Evolutionary conservation across 2,888 invertebrate species (phyloP).

Genomic region (Aproaerema taeniolella): DNA sequence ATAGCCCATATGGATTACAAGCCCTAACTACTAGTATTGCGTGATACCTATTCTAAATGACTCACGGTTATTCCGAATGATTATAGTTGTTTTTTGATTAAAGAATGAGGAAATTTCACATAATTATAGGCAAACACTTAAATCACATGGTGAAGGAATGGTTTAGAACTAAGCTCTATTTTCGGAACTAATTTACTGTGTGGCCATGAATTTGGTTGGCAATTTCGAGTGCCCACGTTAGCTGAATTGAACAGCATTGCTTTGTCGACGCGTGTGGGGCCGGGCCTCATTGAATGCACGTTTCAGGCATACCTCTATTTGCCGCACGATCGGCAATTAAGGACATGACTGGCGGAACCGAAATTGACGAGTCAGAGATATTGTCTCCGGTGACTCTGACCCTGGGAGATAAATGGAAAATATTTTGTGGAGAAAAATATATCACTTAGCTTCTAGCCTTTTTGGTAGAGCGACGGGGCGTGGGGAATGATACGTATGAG

Average conservation of each 20-base stretch:
- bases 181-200: background rate
- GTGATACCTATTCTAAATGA: too few species aligned
- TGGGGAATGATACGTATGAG: too few species aligned
- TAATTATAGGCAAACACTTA: too few species aligned
- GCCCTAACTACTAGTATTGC: too few species aligned
- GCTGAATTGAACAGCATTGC: conserved; percentile 14
- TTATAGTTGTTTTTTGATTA: too few species aligned
- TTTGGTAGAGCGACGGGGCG: conserved; percentile 28
- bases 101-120: too few species aligned
- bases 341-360: conserved; percentile 42
- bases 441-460: conserved; percentile 10
- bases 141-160: too few species aligned
- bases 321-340: conserved; percentile 46
- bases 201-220: conserved; percentile 1
- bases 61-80: too few species aligned
- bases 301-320: conserved; percentile 25
- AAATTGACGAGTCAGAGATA: conserved; percentile 42
- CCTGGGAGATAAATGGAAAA: conserved; percentile 13
- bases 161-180: too few species aligned
- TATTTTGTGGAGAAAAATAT: conserved; percentile 1
- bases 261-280: too few species aligned
- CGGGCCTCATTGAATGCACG: conserved; percentile 29
- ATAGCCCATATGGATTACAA: too few species aligned
- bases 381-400: conserved; percentile 41
- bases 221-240: conserved; percentile 11